Evolutionary conservation across 2,797 vertebrate genomes (phyloP).

Genomic region (Chiroxiphia lanceolata): DNA sequence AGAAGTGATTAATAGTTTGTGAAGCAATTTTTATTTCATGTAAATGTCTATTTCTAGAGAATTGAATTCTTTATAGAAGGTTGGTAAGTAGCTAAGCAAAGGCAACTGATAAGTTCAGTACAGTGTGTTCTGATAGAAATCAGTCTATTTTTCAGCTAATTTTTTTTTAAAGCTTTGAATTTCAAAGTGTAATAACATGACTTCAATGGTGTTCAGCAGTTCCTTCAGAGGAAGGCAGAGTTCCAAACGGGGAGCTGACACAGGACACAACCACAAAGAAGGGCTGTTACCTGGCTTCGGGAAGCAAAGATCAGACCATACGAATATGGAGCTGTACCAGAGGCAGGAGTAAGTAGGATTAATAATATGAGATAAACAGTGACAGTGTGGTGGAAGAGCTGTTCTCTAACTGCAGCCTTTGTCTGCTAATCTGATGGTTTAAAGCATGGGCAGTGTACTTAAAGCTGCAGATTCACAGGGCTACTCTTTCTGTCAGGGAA

Average conservation of each 20-base stretch:
- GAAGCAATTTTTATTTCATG: neutral
- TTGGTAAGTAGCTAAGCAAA: neutral
- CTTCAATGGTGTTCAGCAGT: neutral
- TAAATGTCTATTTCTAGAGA: neutral
- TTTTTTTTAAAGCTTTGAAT: neutral
- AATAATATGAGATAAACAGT: neutral
- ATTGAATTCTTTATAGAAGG: neutral
- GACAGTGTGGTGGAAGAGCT: neutral
- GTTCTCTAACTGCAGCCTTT: neutral
- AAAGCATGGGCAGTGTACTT: neutral
- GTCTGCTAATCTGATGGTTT: neutral
- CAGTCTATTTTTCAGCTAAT: neutral
- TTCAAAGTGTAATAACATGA: neutral
- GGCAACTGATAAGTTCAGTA: neutral
- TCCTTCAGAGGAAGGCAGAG: constrained; percentile 60
- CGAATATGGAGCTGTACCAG: constrained; percentile 89
- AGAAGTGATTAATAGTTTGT: neutral
- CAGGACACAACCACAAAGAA: constrained; percentile 64
- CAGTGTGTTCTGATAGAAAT: neutral
- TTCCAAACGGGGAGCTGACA: constrained; percentile 61
- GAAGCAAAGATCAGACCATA: constrained; percentile 95
- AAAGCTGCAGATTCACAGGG: neutral
- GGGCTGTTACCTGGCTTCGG: constrained; percentile 88
- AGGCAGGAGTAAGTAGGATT: constrained; percentile 83
- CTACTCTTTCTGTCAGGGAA: neutral